Evolutionary conservation across 2,113 vertebrate species (phyloP).

Genomic region (Onychostruthus taczanowskii): DNA sequence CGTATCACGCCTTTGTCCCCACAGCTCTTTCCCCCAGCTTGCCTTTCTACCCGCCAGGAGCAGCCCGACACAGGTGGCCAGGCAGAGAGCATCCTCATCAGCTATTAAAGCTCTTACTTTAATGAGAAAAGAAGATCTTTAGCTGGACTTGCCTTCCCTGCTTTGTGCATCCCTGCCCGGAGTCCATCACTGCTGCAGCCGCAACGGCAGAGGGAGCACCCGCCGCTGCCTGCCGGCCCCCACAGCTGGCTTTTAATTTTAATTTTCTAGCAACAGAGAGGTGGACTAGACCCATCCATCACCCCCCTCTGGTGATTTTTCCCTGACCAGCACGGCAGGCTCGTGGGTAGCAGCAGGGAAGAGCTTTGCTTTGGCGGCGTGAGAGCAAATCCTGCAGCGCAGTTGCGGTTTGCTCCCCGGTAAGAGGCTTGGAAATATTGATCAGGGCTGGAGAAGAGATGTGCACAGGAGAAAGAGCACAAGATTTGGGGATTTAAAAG

Average conservation of each 20-base stretch:
- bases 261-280: not conserved
- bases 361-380: not conserved
- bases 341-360: not conserved
- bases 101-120: not conserved
- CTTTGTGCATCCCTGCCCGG: fast-evolving
- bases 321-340: not conserved
- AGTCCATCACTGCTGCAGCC: not conserved
- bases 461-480: constrained; percentile 41
- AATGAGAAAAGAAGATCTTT: not conserved
- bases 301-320: not conserved
- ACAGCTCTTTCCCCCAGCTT: not conserved
- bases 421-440: constrained; percentile 43
- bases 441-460: not conserved
- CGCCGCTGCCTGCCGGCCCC: not conserved
- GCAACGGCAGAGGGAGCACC: constrained; percentile 60
- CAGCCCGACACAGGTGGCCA: not conserved
- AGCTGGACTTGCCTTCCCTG: not conserved
- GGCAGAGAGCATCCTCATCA: not conserved
- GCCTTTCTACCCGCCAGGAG: not conserved
- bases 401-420: not conserved
- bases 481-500: constrained; percentile 53
- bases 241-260: not conserved
- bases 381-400: constrained; percentile 27
- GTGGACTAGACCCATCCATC: not conserved
- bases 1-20: fast-evolving